phyloP scores from a whole-genome alignment of 2,888 invertebrate species.

The Diaphora mendica region DNA sequence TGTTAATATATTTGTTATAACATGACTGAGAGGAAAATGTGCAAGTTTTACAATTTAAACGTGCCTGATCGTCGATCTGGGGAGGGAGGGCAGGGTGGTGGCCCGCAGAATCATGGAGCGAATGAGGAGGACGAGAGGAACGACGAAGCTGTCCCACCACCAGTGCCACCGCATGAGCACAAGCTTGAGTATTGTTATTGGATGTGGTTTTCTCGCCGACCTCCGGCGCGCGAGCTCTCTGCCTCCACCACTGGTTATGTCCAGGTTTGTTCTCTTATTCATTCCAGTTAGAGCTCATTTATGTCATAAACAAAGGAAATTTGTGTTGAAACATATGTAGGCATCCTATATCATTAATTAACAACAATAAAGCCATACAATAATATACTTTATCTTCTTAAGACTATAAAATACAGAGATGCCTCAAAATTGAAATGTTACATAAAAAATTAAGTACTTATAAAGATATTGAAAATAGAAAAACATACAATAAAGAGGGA shows the following conservation, averaged over 20 bases:
- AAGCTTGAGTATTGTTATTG: constrained; percentile 97
- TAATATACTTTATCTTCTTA: not conserved
- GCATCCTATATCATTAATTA: not conserved
- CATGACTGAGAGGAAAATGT: constrained; percentile 86
- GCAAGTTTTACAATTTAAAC: constrained; percentile 86
- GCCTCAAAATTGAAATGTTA: not conserved
- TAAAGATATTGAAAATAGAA: no score
- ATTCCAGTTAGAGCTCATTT: not conserved
- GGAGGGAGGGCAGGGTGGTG: constrained; percentile 69
- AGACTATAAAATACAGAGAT: not conserved
- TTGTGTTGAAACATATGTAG: not conserved
- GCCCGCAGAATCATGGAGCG: constrained; percentile 70
- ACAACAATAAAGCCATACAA: not conserved
- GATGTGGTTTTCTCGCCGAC: constrained; percentile 93
- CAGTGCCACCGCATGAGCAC: constrained; percentile 94
- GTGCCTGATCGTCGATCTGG: constrained; percentile 83
- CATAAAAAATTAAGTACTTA: no score
- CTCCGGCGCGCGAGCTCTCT: constrained; percentile 79
- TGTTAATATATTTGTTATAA: constrained; percentile 83
- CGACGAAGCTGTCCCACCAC: constrained; percentile 73
- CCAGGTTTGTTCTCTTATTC: constrained; percentile 67
- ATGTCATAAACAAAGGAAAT: not conserved
- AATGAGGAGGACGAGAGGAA: constrained; percentile 78
- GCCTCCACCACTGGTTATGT: constrained; percentile 81
- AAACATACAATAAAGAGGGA: no score